A percentile compares a stretch with the other conserved stretches of the same genome.
These are phyloP conservation scores for Melanotaenia pygmaea DNA, from an alignment of 2,797 vertebrate genomes.

Conservation along the genomic window DNA sequence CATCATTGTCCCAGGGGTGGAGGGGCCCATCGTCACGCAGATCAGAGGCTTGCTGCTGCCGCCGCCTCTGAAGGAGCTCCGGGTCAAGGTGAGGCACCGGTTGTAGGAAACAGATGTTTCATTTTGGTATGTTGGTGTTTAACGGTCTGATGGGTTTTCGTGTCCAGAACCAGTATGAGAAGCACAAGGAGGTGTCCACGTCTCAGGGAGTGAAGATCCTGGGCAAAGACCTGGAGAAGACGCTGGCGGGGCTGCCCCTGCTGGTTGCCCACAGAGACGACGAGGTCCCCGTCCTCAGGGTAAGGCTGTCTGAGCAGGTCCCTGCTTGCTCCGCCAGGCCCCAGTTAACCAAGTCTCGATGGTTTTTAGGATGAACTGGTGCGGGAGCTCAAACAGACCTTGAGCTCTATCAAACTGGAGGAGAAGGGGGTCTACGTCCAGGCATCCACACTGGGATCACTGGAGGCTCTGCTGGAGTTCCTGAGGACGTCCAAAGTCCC, in stretches of 20 bases:
- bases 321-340: not conserved
- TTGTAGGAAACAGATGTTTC: too few relatives aligned
- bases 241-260: constrained; percentile 92
- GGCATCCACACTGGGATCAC: constrained; percentile 94
- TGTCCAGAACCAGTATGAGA: constrained; percentile 91
- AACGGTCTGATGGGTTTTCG: too few relatives aligned
- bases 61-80: constrained; percentile 94
- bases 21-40: constrained; percentile 97
- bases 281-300: constrained; percentile 93
- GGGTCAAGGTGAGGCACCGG: constrained; percentile 88
- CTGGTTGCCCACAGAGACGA: constrained; percentile 94
- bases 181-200: constrained; percentile 95
- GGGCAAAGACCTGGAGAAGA: constrained; percentile 96
- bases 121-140: too few relatives aligned
- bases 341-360: constrained; percentile 1
- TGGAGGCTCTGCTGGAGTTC: constrained; percentile 98
- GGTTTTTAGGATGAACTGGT: constrained; percentile 90
- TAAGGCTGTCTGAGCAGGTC: constrained; percentile 58
- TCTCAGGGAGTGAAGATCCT: constrained; percentile 98
- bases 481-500: constrained; percentile 96
- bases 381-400: constrained; percentile 94
- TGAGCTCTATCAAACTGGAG: constrained; percentile 96
- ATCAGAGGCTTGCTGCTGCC: constrained; percentile 95
- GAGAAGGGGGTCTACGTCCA: constrained; percentile 99
- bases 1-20: constrained; percentile 96